Evolutionary conservation across 2,797 vertebrate genomes (phyloP), one percentile per base, ranked within the genome.

Genomic region (Trachurus trachurus): DNA sequence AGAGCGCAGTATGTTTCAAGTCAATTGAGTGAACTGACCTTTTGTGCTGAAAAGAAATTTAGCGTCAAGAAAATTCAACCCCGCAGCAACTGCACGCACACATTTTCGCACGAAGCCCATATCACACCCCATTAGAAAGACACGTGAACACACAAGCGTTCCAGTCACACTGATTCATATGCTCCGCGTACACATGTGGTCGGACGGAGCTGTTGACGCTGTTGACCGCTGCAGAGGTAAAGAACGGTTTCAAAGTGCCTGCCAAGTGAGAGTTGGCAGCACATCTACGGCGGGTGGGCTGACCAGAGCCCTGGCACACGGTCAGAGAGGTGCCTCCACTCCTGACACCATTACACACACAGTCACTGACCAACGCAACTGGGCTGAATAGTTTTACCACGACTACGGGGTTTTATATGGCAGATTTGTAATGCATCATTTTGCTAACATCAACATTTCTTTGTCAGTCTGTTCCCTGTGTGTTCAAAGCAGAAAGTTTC

Each of bases 231-330:
- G 89, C 71, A 59, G 91, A 88, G 83, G 89, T 90, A 85, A 86
- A 91, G 84, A 84, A 62, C 77, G 82, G 78, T 85, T 90, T 87
- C 74, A 84, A 85, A 88, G 77, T 13, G 66, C 57, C 86, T 90
- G 91, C 90, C 93, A 92, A 90, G 88, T 12, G 1, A 85, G 85
- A 90, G 86, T 47, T 94, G 94, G 92, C 88, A 92, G 86, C 82
- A 74, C 83, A 71, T 88, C 63, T 74, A 63, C 72, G 15, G 49
- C 54, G 86, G 90, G 87, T 89, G 89, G 92, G 83, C 87, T 87
- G 84, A 89, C 87, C 85, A 76, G 83, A 88, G 78, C 61, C 50
- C 80, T 91, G 91, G 89, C 90, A 73, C 31, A 0, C 50, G 16
- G 71, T 78, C 85, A 80, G 76, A 80, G 76, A 61, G 62, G 77